Conservation (phyloP, 2,113 vertebrate species). For the Fulmarus glacialis region DNA sequence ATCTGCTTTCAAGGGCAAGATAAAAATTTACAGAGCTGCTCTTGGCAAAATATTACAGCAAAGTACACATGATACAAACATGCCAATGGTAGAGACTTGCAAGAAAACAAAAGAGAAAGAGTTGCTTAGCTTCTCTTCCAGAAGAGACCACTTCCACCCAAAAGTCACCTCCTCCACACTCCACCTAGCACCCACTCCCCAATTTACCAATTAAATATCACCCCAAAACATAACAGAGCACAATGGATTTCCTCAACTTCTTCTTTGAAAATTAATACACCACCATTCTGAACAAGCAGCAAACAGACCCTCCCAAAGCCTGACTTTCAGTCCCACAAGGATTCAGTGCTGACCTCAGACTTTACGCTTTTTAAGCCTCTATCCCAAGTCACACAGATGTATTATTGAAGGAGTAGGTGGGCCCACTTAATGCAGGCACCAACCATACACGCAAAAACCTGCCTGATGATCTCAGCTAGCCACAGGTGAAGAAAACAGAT, state of each 20-base stretch:
- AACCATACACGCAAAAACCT: background rate
- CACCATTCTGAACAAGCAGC: background rate
- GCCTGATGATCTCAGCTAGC: background rate
- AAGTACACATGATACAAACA: background rate
- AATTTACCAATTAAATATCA: background rate
- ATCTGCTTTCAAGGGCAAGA: background rate
- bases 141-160: background rate
- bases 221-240: background rate
- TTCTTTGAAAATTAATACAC: background rate
- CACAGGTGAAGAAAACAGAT: background rate
- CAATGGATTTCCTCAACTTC: background rate
- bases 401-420: background rate
- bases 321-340: background rate
- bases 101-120: background rate
- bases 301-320: background rate
- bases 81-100: background rate
- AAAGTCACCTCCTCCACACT: background rate
- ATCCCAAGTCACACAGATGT: background rate
- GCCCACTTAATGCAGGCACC: background rate
- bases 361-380: background rate
- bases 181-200: background rate
- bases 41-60: background rate
- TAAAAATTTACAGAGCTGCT: background rate
- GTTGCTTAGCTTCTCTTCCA: background rate
- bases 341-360: background rate